These are phyloP conservation scores for Callocephalon fimbriatum DNA, from an alignment of 2,113 vertebrate genomes.

Conservation along the genomic window DNA sequence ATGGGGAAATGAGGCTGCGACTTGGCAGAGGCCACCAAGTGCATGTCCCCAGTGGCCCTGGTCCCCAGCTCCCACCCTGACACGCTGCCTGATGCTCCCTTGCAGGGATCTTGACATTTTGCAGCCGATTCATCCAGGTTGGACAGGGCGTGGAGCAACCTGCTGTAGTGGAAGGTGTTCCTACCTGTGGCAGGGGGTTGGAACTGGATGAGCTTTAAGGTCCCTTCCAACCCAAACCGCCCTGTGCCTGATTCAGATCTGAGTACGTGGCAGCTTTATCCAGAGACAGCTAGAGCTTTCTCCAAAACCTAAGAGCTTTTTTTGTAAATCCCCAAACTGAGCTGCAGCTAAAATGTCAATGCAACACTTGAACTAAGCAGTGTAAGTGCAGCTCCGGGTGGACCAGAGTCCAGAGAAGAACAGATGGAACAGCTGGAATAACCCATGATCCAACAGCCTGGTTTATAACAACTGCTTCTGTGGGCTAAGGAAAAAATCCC, in stretches of 20 bases:
- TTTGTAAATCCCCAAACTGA: neutral
- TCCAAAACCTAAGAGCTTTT: neutral
- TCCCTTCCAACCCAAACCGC: neutral
- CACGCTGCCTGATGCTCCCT: accelerated
- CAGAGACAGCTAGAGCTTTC: neutral
- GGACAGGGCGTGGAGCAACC: neutral
- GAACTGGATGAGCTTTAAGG: neutral
- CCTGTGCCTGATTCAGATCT: accelerated
- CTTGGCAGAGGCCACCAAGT: neutral
- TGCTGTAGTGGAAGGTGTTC: neutral
- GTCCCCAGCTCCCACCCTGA: accelerated
- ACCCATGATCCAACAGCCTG: neutral
- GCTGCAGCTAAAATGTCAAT: neutral
- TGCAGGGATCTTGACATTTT: accelerated
- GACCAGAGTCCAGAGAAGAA: neutral
- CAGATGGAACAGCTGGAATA: neutral
- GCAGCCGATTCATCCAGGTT: neutral
- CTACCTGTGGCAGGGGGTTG: neutral
- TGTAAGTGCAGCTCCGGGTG: neutral
- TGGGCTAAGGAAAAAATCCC: neutral
- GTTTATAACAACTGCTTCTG: accelerated
- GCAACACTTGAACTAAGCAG: accelerated
- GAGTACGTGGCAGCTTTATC: accelerated
- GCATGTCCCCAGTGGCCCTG: accelerated
- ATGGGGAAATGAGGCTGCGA: accelerated